Evolutionary conservation across 2,888 invertebrate genomes (phyloP).

Genomic region (Agrochola lychnidis): DNA sequence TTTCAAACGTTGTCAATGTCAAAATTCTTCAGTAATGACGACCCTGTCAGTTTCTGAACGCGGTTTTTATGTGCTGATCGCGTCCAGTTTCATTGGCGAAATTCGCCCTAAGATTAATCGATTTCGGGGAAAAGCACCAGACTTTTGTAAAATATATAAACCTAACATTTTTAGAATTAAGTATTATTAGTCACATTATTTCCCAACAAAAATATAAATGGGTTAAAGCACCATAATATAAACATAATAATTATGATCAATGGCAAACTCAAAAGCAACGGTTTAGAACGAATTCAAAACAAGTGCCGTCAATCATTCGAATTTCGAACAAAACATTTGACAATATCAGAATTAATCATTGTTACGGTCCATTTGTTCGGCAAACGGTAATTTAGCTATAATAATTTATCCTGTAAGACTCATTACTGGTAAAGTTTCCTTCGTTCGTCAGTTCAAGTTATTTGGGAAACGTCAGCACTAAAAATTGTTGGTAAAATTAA

Average conservation of each 20-base stretch:
- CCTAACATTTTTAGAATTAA: not conserved
- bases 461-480: conserved; percentile 37
- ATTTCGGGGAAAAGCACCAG: not conserved
- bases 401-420: conserved; percentile 48
- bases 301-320: conserved; percentile 23
- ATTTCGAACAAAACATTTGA: conserved; percentile 27
- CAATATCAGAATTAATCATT: conserved; percentile 48
- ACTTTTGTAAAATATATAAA: not conserved
- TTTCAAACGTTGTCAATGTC: not conserved
- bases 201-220: not conserved
- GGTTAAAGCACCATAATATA: not conserved
- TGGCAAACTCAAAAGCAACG: not conserved
- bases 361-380: conserved; percentile 38
- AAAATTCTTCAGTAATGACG: not conserved
- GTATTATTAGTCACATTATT: not conserved
- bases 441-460: conserved; percentile 23
- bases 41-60: not conserved
- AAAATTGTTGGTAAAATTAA: conserved; percentile 34
- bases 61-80: not conserved
- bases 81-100: not conserved
- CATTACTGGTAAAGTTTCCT: conserved; percentile 35
- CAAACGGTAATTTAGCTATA: conserved; percentile 37
- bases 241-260: not conserved
- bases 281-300: conserved; percentile 27
- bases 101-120: not conserved